These are phyloP conservation scores for Festucalex cinctus DNA, from an alignment of 2,113 vertebrate genomes.

Conservation along the genomic window DNA sequence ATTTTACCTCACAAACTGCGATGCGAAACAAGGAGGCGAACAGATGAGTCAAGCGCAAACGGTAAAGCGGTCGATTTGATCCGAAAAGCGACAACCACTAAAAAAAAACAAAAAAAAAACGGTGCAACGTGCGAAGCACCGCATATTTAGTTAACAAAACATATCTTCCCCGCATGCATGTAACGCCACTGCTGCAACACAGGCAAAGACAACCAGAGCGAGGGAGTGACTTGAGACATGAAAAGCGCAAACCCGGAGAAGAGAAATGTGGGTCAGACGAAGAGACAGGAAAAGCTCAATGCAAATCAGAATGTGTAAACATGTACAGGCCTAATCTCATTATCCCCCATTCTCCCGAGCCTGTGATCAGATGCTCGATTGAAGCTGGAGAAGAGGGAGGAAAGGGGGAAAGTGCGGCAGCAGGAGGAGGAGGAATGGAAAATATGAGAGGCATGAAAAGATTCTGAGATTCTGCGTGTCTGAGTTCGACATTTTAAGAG, in stretches of 20 bases:
- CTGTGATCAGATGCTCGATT: conserved; percentile 54
- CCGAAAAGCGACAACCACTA: conserved; percentile 5
- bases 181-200: conserved; percentile 8
- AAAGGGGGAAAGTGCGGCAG: conserved; percentile 20
- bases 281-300: conserved; percentile 52
- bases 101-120: conserved; percentile 15
- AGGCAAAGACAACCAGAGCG: conserved; percentile 11
- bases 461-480: conserved; percentile 1
- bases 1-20: too few relatives aligned
- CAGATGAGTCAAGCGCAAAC: neutral
- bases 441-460: conserved; percentile 10
- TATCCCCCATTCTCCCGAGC: conserved; percentile 51
- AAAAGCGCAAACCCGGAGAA: conserved; percentile 43
- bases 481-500: neutral
- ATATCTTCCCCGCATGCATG: neutral
- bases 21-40: neutral
- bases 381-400: conserved; percentile 43
- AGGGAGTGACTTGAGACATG: conserved; percentile 25
- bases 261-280: conserved; percentile 62
- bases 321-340: conserved; percentile 67
- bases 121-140: conserved; percentile 8
- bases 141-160: conserved; percentile 23
- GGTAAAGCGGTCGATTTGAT: conserved; percentile 1
- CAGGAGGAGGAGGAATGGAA: conserved; percentile 11
- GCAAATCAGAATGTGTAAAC: conserved; percentile 68